Conservation (phyloP, 2,888 invertebrate genomes). For the Alsophila aescularia region DNA sequence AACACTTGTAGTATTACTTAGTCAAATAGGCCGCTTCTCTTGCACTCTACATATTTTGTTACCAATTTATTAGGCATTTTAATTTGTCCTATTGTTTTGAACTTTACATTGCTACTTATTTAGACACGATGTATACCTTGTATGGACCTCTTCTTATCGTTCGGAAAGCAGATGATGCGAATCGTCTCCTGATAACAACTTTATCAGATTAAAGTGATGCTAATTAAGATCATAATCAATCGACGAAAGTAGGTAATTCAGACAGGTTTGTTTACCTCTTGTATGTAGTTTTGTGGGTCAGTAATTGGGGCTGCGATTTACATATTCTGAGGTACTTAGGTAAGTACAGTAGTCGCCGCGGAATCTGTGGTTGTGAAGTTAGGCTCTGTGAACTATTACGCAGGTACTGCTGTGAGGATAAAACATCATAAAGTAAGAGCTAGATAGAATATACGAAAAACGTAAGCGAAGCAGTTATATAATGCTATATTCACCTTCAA, state of each 20-base stretch:
- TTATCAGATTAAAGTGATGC: background rate
- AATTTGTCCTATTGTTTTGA: too few relatives aligned
- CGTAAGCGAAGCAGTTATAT: too few relatives aligned
- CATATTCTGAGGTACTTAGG: background rate
- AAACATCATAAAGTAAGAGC: too few relatives aligned
- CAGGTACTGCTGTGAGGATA: too few relatives aligned
- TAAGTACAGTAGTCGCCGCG: too few relatives aligned
- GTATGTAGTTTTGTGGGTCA: background rate
- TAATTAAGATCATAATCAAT: constrained; percentile 6
- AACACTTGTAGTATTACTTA: constrained; percentile 45
- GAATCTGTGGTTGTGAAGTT: too few relatives aligned
- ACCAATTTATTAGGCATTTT: too few relatives aligned
- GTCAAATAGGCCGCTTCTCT: constrained; percentile 48
- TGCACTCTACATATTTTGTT: constrained; percentile 8
- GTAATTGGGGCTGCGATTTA: background rate
- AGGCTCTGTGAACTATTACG: too few relatives aligned
- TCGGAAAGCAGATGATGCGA: background rate
- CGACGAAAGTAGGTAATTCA: background rate
- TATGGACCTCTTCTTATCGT: background rate
- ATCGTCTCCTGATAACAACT: background rate
- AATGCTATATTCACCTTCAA: too few relatives aligned
- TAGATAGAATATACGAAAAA: too few relatives aligned
- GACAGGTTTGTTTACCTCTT: background rate
- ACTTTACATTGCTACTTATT: too few relatives aligned
- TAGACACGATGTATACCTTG: background rate